Evolutionary conservation across 2,113 vertebrate species (phyloP).

Genomic region (pig (Sus scrofa)): T2T-Sscrofa CM000820.6:120649501-120650000

Average conservation of each 20-base stretch:
- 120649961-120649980: conserved; percentile 2
- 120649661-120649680: not conserved
- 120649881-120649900: not conserved
- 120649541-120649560: conserved; percentile 27
- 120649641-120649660: conserved; percentile 54
- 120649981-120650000: not conserved
- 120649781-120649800: not conserved
- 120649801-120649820: not conserved
- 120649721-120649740: not conserved
- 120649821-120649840: not conserved
- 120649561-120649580: not conserved
- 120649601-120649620: not conserved
- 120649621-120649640: not conserved
- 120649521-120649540: not conserved
- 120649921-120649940: not conserved
- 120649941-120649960: conserved; percentile 23
- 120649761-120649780: not conserved
- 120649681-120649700: conserved; percentile 47
- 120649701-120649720: conserved; percentile 16
- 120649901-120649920: conserved; percentile 20
- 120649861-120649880: conserved; percentile 36
- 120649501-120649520: conserved; percentile 42
- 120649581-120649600: conserved; percentile 13
- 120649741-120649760: not conserved
- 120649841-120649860: conserved; percentile 40